These are phyloP conservation scores for Sander vitreus DNA, from an alignment of 2,113 vertebrate genomes.

Conservation along the genomic window DNA sequence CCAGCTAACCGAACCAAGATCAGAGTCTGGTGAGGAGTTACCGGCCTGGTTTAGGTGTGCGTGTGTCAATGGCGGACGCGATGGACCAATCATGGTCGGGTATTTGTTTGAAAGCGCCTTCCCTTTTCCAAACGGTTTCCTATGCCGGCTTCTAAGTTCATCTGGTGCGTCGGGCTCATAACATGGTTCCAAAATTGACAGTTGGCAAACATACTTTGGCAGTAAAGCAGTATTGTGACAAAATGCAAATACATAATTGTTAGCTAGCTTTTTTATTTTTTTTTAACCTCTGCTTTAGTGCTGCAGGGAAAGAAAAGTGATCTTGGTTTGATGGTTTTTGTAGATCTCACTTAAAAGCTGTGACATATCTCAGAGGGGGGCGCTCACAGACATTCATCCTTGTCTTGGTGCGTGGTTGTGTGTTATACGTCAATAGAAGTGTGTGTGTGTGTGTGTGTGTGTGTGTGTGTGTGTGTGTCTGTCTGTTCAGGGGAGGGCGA, in stretches of 20 bases:
- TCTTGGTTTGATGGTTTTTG: not conserved
- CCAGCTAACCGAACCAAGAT: no score
- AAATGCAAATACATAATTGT: not conserved
- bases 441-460: no score
- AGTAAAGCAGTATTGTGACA: not conserved
- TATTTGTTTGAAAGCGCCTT: no score
- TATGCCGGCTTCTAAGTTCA: no score
- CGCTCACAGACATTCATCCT: conserved; percentile 4
- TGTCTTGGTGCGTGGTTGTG: conserved; percentile 26
- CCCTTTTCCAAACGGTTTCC: no score
- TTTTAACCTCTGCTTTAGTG: not conserved
- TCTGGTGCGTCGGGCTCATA: not conserved
- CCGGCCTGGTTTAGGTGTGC: no score
- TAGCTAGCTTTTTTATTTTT: not conserved
- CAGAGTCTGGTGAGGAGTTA: no score
- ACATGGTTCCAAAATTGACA: not conserved
- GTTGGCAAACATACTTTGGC: not conserved
- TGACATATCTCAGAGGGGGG: conserved; percentile 11
- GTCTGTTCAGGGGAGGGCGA: conserved; percentile 33
- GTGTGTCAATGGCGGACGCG: no score
- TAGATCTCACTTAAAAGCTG: conserved; percentile 9
- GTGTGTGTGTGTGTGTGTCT: not conserved
- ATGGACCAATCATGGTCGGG: no score
- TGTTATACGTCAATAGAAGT: conserved; percentile 27
- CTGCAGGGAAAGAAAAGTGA: not conserved